phyloP scores from a whole-genome alignment of 1,140 invertebrate genomes.

The Sitophilus oryzae region DNA sequence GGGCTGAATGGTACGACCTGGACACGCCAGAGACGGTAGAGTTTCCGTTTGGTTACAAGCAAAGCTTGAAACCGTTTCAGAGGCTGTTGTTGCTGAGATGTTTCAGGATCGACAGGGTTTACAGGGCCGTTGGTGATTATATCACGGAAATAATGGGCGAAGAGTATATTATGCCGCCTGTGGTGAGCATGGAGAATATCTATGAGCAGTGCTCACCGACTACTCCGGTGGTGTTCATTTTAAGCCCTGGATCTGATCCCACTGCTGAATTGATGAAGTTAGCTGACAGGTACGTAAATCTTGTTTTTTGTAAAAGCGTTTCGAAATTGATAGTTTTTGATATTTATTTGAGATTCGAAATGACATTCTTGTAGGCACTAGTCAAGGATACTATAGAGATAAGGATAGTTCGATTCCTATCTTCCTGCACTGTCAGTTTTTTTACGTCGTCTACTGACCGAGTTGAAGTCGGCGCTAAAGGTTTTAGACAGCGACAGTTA shows the following conservation, averaged over 20 bases:
- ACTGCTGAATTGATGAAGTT: slow-evolving; percentile 83
- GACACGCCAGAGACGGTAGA: slow-evolving; percentile 65
- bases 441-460: too few species aligned
- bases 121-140: slow-evolving; percentile 70
- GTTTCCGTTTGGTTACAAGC: slow-evolving; percentile 64
- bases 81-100: slow-evolving; percentile 76
- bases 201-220: slow-evolving; percentile 72
- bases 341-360: too few species aligned
- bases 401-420: too few species aligned
- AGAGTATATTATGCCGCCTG: slow-evolving; percentile 77
- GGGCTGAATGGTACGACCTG: slow-evolving; percentile 79
- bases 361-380: too few species aligned
- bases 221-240: slow-evolving; percentile 80
- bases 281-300: slow-evolving; percentile 52
- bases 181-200: slow-evolving; percentile 73
- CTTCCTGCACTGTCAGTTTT: too few species aligned
- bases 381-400: too few species aligned
- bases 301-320: too few species aligned
- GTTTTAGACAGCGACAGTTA: too few species aligned
- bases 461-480: too few species aligned
- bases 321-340: too few species aligned
- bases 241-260: slow-evolving; percentile 84
- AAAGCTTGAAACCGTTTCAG: slow-evolving; percentile 62
- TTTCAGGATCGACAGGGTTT: slow-evolving; percentile 81
- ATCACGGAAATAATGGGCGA: slow-evolving; percentile 77